Percentiles rank a stretch among this genome's conserved stretches.
These are phyloP conservation scores for Bothrops jararaca DNA, from an alignment of 2,113 vertebrate genomes.

Conservation along the genomic window DNA sequence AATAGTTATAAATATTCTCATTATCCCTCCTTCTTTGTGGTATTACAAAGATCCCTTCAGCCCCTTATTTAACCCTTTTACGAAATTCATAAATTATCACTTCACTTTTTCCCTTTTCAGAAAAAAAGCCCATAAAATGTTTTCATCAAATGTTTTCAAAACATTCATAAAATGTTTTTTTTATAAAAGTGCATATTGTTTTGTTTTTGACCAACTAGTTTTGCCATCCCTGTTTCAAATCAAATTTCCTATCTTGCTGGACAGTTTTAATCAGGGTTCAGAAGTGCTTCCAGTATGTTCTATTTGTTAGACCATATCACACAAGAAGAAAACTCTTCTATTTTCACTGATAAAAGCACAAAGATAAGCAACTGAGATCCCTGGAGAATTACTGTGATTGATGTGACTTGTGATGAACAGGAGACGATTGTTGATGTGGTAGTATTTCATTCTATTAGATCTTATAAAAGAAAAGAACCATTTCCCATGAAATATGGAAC, in stretches of 20 bases:
- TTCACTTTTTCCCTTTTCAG: not conserved
- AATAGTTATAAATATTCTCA: not conserved
- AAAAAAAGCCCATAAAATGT: not conserved
- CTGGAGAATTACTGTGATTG: constrained; percentile 35
- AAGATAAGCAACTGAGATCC: constrained; percentile 1
- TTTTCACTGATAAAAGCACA: not conserved
- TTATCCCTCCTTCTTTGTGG: not conserved
- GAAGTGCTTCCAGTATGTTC: not conserved
- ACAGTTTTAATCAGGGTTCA: not conserved
- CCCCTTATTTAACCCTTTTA: not conserved
- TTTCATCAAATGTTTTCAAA: not conserved
- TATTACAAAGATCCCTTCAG: not conserved
- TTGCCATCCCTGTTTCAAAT: constrained; percentile 13
- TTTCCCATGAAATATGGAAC: constrained; percentile 19
- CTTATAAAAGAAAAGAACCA: constrained; percentile 31
- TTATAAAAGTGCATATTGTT: not conserved
- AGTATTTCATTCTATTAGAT: constrained; percentile 39
- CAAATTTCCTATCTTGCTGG: not conserved
- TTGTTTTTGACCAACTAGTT: not conserved
- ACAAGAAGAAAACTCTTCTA: constrained; percentile 15
- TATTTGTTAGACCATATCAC: not conserved
- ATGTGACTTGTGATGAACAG: constrained; percentile 48
- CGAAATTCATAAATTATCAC: not conserved
- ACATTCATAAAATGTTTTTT: not conserved
- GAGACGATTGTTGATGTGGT: constrained; percentile 56